Evolutionary conservation across 1,140 invertebrate species (phyloP), one percentile per base, ranked within the genome.

Genomic region (Alviniconcha marisindica): DNA sequence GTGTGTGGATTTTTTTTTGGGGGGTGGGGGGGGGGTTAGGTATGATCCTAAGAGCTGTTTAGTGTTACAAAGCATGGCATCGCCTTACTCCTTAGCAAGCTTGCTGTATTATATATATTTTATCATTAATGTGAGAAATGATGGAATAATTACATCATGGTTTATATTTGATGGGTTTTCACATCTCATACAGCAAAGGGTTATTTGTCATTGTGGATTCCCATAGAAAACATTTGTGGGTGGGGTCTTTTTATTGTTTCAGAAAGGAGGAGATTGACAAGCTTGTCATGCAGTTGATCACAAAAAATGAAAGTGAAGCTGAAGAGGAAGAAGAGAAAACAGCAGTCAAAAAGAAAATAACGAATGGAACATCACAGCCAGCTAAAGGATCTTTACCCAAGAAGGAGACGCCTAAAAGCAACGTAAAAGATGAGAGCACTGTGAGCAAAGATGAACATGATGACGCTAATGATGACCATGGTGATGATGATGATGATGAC

Each of bases 231-330:
- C n/a, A n/a, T n/a, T n/a, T n/a, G n/a, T n/a, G 5, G 56, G 56
- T 10, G 18, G 44, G 44, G 18, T 48, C 7, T 48, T 48, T 10
- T 48, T 48, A 48, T 48, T 48, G n/a, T 63, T 42, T 33, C 66
- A 82, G 80, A 33, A 82, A 74, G 33, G 51, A 73, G 2, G 66
- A 71, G 48, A 73, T 82, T 24, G 48, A 71, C 48, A 51, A 82
- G 24, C 80, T 82, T 1, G 71, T 82, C 33, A 82, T 73, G 66
- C 42, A 71, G 48, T 40, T 73, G 28, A 69, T 71, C 31, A 74
- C 66, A 28, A 24, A 18, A 21, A 79, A 63, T 54, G 71, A 51
- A 1, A 82, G 51, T 42, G 71, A 74, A 14, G 40, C 1, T 24
- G 71, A 82, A 2, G 31, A 21, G 18, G 71, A 82, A 21, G 71